Conservation (phyloP, 1,140 invertebrate genomes). For the Lepidurus arcticus region DNA sequence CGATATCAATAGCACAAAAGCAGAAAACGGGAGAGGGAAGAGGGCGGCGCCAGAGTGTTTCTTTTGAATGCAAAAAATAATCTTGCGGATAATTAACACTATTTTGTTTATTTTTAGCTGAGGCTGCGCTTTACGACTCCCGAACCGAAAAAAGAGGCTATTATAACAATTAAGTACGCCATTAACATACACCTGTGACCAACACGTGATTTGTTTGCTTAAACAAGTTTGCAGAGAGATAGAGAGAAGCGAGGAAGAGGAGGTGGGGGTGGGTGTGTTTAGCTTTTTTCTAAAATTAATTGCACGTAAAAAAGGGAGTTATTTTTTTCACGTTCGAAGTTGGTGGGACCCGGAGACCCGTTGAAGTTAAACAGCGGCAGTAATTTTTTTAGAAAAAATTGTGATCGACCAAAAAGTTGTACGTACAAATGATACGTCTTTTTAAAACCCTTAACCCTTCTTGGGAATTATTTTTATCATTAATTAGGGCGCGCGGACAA, state of each 20-base stretch:
- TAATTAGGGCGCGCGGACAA: neutral
- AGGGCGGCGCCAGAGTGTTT: neutral
- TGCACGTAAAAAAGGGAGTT: neutral
- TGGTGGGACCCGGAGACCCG: neutral
- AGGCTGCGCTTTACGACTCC: constrained; percentile 11
- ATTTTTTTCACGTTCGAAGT: neutral
- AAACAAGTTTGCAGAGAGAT: neutral
- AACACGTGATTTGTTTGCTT: neutral
- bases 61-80: neutral
- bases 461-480: neutral
- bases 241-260: neutral
- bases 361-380: neutral
- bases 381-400: neutral
- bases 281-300: neutral
- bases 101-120: neutral
- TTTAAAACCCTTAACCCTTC: neutral
- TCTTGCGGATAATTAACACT: neutral
- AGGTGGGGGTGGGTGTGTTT: neutral
- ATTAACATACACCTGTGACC: constrained; percentile 19
- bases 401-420: neutral
- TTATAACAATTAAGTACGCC: constrained; percentile 22
- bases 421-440: constrained; percentile 12
- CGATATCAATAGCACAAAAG: constrained; percentile 10
- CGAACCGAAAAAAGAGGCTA: neutral
- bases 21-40: neutral